These are phyloP conservation scores for Pelvicachromis taeniatus DNA, from an alignment of 2,113 vertebrate genomes.

Conservation along the genomic window DNA sequence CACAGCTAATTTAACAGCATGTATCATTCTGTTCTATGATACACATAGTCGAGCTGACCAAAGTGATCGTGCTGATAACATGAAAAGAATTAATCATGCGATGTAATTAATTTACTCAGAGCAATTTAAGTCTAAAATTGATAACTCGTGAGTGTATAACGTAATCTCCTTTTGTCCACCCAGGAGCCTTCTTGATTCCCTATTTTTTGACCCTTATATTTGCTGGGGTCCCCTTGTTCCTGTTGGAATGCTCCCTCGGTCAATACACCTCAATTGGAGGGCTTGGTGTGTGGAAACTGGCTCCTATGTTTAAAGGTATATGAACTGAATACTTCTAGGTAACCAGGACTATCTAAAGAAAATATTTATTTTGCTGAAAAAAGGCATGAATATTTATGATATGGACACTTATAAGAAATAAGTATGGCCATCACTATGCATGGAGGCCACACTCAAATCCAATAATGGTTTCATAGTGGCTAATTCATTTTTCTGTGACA, in stretches of 20 bases:
- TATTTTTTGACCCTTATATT: slow-evolving; percentile 98
- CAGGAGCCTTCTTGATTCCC: slow-evolving; percentile 96
- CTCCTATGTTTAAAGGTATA: slow-evolving; percentile 98
- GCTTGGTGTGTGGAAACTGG: slow-evolving; percentile 96
- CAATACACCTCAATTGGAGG: slow-evolving; percentile 96
- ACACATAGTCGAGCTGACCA: not conserved
- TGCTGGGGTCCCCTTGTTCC: slow-evolving; percentile 93
- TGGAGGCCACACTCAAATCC: not conserved
- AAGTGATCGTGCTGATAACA: slow-evolving; percentile 7
- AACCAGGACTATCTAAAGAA: not conserved
- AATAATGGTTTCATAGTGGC: not conserved
- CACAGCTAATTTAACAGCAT: slow-evolving; percentile 18
- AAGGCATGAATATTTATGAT: not conserved
- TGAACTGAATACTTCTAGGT: not conserved
- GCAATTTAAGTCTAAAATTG: not conserved
- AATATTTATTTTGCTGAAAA: not conserved
- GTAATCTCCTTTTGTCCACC: slow-evolving; percentile 28
- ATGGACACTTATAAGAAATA: not conserved
- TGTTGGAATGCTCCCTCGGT: slow-evolving; percentile 91
- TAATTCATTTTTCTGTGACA: slow-evolving; percentile 54
- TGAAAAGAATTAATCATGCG: not conserved
- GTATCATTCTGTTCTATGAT: not conserved
- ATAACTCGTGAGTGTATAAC: not conserved
- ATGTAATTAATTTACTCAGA: slow-evolving; percentile 9
- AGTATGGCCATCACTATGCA: not conserved